A percentile compares a stretch with the other conserved stretches of the same genome.
phyloP scores from a whole-genome alignment of 2,113 vertebrate species.

The Benitochromis conjunctus region DNA sequence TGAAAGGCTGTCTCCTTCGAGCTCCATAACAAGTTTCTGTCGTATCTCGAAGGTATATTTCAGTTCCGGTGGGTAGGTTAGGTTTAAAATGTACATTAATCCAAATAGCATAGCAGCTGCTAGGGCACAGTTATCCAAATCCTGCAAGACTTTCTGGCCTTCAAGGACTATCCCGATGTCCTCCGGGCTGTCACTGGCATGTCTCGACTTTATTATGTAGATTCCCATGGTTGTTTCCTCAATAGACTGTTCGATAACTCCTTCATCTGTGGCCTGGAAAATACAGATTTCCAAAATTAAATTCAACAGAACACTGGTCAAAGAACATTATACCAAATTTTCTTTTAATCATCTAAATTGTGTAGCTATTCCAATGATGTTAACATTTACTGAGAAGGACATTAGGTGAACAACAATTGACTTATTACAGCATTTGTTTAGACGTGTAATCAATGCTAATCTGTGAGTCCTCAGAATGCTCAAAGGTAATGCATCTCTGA shows the following conservation, averaged over 20 bases:
- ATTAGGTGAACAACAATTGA: no score
- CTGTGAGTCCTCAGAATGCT: no score
- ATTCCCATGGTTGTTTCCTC: neutral
- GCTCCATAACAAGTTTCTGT: neutral
- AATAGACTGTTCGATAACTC: neutral
- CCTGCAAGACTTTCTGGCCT: neutral
- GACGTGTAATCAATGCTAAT: no score
- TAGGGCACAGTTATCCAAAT: neutral
- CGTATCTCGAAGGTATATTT: neutral
- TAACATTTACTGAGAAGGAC: no score
- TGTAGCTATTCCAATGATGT: no score
- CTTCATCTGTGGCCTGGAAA: no score
- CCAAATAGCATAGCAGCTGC: neutral
- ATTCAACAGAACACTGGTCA: no score
- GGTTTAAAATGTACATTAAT: neutral
- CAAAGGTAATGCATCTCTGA: no score
- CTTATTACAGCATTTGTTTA: no score
- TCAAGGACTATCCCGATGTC: neutral
- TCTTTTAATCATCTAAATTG: no score
- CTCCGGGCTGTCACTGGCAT: neutral
- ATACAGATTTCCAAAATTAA: no score
- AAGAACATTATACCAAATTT: no score
- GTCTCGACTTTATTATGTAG: accelerated
- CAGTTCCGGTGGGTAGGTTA: neutral
- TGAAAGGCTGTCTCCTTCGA: neutral